Evolutionary conservation across 2,888 invertebrate genomes (phyloP).

Genomic region (Nephrotoma guestfalica): DNA sequence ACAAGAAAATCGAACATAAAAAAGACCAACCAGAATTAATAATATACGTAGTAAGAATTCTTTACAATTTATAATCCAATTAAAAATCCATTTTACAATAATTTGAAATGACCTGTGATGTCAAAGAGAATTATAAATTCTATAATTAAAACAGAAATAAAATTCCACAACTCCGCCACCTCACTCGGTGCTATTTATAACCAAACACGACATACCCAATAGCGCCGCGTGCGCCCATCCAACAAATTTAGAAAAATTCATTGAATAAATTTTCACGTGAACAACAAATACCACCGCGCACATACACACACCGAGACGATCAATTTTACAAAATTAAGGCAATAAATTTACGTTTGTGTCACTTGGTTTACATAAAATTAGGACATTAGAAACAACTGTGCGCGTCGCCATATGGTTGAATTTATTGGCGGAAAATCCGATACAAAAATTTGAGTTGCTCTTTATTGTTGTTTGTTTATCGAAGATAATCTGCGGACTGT

Average conservation of each 20-base stretch:
- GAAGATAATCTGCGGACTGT: too few relatives aligned
- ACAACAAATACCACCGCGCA: background rate
- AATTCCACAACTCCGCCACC: background rate
- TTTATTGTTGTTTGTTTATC: too few relatives aligned
- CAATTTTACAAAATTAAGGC: too few relatives aligned
- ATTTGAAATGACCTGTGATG: background rate
- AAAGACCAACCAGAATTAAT: background rate
- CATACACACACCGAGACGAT: background rate
- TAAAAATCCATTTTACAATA: background rate
- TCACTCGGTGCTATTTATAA: background rate
- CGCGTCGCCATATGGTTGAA: too few relatives aligned
- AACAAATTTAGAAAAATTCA: background rate
- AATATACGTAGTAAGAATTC: background rate
- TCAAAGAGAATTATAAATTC: background rate
- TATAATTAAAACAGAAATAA: background rate
- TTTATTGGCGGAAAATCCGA: too few relatives aligned
- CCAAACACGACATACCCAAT: background rate
- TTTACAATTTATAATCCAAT: background rate
- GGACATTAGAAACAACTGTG: too few relatives aligned
- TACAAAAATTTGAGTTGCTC: too few relatives aligned
- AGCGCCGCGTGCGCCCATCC: background rate
- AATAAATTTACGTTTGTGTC: too few relatives aligned
- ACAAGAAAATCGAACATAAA: background rate
- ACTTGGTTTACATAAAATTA: too few relatives aligned
- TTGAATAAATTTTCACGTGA: background rate